phyloP scores from a whole-genome alignment of 2,797 vertebrate genomes.

The Rhinoraja longicauda region DNA sequence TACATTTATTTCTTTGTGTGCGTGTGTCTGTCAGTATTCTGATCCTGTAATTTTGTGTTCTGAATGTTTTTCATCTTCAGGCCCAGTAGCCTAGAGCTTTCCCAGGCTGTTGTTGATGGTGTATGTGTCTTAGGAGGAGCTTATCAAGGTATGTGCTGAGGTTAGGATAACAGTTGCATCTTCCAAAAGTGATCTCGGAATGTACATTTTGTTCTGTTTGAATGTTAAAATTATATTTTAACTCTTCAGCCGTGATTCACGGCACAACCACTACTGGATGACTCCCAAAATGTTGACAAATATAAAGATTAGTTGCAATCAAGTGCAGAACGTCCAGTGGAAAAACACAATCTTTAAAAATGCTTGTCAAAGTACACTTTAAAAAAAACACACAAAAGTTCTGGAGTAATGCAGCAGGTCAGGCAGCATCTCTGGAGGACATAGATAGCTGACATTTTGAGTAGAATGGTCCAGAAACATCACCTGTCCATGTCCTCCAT shows the following conservation, averaged over 20 bases:
- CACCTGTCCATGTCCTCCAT: too few species aligned
- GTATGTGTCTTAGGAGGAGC: constrained; percentile 69
- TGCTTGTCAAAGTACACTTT: not conserved
- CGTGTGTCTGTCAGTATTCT: not conserved
- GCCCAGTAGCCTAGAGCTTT: constrained; percentile 74
- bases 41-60: constrained; percentile 38
- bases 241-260: not conserved
- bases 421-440: too few species aligned
- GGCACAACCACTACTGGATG: not conserved
- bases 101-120: constrained; percentile 76
- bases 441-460: too few species aligned
- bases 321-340: not conserved
- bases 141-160: constrained; percentile 63
- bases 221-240: not conserved
- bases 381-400: too few species aligned
- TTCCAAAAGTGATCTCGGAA: not conserved
- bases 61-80: constrained; percentile 52
- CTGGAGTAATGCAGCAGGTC: too few species aligned
- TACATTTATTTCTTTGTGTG: not conserved
- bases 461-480: too few species aligned
- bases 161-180: not conserved
- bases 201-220: not conserved
- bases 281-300: not conserved
- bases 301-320: not conserved
- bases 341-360: not conserved